Evolutionary conservation across 1,140 invertebrate species (phyloP).

Genomic region (Scaptomyza graminum): DNA sequence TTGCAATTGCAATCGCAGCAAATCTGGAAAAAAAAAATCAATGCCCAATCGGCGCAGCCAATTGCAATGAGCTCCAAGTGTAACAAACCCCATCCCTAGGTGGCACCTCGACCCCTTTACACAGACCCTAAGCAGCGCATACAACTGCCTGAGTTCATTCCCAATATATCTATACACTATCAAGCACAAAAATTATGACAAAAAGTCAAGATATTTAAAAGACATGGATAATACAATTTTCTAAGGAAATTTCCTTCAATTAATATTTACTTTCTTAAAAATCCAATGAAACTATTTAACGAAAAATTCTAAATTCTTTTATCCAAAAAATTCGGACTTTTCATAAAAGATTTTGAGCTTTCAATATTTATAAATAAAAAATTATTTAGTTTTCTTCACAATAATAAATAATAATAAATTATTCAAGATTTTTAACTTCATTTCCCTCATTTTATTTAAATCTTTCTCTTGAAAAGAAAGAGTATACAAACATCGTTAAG

Average conservation of each 20-base stretch:
- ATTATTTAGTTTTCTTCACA: too few relatives aligned
- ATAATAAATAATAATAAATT: too few relatives aligned
- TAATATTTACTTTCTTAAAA: too few relatives aligned
- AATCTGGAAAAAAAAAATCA: conserved; percentile 62
- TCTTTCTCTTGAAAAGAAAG: not conserved
- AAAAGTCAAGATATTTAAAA: not conserved
- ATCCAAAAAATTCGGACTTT: too few relatives aligned
- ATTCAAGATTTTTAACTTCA: too few relatives aligned
- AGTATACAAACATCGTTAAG: not conserved
- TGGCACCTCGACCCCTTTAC: not conserved
- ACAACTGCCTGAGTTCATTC: conserved; percentile 26
- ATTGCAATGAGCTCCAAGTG: conserved; percentile 72
- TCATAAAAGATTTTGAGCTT: too few relatives aligned
- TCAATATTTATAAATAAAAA: too few relatives aligned
- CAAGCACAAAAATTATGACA: not conserved
- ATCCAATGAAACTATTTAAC: too few relatives aligned
- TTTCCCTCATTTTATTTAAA: too few relatives aligned
- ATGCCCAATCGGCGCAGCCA: conserved; percentile 64
- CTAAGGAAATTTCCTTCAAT: too few relatives aligned
- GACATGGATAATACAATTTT: too few relatives aligned
- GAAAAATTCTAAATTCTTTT: too few relatives aligned
- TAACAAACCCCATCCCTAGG: conserved; percentile 34
- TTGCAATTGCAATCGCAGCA: conserved; percentile 69
- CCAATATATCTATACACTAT: conserved; percentile 16
- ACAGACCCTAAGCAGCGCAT: conserved; percentile 32